Percentiles rank a stretch among this genome's conserved stretches.
phyloP scores from a whole-genome alignment of 2,888 invertebrate species.

The Standfussiana lucernea region DNA sequence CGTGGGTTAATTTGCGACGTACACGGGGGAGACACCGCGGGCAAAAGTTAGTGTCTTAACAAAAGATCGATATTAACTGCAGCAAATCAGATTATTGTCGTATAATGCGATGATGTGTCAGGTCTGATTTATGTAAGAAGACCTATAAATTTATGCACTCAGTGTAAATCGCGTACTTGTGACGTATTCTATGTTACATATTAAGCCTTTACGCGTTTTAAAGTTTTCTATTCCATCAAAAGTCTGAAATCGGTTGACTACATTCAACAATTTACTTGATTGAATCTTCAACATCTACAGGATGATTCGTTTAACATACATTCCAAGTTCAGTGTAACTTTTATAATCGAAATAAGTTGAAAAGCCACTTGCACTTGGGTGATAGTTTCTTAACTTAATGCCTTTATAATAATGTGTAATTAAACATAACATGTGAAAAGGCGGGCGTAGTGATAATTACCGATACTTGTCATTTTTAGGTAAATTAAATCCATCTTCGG shows the following conservation, averaged over 20 bases:
- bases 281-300: slow-evolving; percentile 31
- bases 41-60: neutral
- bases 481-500: slow-evolving; percentile 38
- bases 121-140: slow-evolving; percentile 28
- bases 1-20: neutral
- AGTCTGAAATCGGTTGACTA: slow-evolving; percentile 49
- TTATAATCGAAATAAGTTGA: slow-evolving; percentile 18
- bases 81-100: slow-evolving; percentile 46
- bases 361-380: slow-evolving; percentile 48
- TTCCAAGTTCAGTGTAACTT: slow-evolving; percentile 33
- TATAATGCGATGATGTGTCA: slow-evolving; percentile 4
- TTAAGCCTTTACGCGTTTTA: neutral
- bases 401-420: slow-evolving; percentile 46
- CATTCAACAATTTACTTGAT: slow-evolving; percentile 23
- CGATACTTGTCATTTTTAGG: slow-evolving; percentile 41
- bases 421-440: slow-evolving; percentile 52
- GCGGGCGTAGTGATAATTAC: slow-evolving; percentile 46
- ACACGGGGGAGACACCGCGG: neutral
- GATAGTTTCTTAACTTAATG: slow-evolving; percentile 33
- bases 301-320: slow-evolving; percentile 22
- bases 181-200: neutral
- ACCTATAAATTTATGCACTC: slow-evolving; percentile 30
- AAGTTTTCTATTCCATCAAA: slow-evolving; percentile 8
- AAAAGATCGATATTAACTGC: slow-evolving; percentile 36
- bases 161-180: neutral